These are phyloP conservation scores for Galerucella nymphaeae DNA, from an alignment of 2,888 invertebrate species.

Conservation along the genomic window DNA sequence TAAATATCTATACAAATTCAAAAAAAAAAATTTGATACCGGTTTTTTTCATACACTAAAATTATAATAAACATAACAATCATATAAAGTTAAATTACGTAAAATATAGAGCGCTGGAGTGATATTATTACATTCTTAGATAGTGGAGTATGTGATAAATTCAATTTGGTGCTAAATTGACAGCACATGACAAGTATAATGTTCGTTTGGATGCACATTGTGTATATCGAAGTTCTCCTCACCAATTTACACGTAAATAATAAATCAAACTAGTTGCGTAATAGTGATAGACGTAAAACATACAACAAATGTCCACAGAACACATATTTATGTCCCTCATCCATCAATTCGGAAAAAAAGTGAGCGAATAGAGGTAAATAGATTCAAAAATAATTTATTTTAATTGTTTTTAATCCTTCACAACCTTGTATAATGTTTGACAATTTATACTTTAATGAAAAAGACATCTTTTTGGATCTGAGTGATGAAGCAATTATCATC, in stretches of 20 bases:
- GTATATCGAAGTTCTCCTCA: neutral
- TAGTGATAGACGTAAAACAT: slow-evolving; percentile 4
- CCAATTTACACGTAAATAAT: neutral
- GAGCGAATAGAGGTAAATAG: neutral
- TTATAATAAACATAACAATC: neutral
- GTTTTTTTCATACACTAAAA: neutral
- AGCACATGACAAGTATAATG: slow-evolving; percentile 5
- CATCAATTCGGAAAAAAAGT: neutral
- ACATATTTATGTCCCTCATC: neutral
- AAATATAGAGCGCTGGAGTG: neutral
- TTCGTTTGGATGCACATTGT: neutral
- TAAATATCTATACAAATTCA: no score
- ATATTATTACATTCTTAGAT: neutral
- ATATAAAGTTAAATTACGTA: no score
- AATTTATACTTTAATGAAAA: neutral
- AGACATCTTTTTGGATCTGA: neutral
- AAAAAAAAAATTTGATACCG: no score
- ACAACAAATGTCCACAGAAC: neutral
- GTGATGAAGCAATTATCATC: slow-evolving; percentile 6
- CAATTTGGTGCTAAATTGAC: neutral
- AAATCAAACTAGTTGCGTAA: neutral
- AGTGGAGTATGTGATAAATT: slow-evolving; percentile 3
- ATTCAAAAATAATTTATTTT: no score
- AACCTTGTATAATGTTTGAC: neutral
- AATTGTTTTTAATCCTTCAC: no score